Evolutionary conservation across 2,888 invertebrate genomes (phyloP).

Genomic region (Drosophila borealis): DNA sequence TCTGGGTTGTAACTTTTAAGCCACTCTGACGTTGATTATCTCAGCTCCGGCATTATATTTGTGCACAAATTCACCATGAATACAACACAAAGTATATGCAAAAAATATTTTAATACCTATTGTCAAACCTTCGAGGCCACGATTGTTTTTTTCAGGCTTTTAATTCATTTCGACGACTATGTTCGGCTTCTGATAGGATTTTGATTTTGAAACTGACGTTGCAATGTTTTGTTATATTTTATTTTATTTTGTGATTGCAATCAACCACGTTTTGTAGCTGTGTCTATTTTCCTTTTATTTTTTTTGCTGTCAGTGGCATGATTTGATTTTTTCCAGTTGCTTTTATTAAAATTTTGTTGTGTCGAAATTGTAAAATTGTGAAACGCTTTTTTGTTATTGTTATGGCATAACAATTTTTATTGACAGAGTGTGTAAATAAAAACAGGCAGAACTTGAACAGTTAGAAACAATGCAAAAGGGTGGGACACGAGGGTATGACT

Average conservation of each 20-base stretch:
- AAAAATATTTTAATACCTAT: constrained; percentile 19
- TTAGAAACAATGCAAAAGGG: constrained; percentile 7
- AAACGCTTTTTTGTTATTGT: constrained; percentile 41
- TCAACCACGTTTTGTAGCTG: constrained; percentile 45
- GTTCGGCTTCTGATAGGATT: constrained; percentile 7
- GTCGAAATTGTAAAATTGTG: constrained; percentile 47
- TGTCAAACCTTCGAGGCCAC: not conserved
- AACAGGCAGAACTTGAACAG: constrained; percentile 23
- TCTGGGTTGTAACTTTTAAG: not conserved
- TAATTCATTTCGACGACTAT: constrained; percentile 5
- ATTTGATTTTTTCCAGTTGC: constrained; percentile 50
- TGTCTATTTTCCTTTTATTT: constrained; percentile 19
- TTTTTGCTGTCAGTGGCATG: constrained; percentile 44
- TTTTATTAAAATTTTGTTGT: constrained; percentile 29
- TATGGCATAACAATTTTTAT: constrained; percentile 55
- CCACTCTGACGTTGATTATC: not conserved
- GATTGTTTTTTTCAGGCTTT: constrained; percentile 5
- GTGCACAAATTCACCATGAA: not conserved
- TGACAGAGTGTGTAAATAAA: constrained; percentile 52
- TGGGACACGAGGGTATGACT: constrained; percentile 25
- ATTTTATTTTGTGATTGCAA: constrained; percentile 48
- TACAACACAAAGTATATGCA: not conserved
- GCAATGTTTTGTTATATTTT: constrained; percentile 1
- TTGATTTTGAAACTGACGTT: constrained; percentile 18
- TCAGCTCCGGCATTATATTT: constrained; percentile 2